Base-by-base conservation (phyloP, 2,888 invertebrate genomes). In the Allolobophora icterica region DNA sequence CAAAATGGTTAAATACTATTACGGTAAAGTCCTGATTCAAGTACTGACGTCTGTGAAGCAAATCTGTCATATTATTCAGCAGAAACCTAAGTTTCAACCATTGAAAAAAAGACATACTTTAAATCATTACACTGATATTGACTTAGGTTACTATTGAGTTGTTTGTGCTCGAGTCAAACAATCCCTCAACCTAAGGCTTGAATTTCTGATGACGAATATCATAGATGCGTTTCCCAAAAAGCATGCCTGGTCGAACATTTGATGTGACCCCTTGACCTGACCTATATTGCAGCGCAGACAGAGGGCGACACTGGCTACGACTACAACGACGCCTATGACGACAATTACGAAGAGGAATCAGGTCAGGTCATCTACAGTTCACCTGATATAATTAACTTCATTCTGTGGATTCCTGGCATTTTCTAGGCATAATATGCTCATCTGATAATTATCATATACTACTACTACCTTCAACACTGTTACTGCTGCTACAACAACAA, bases 241-340 rank as follows among this genome's bases (percentile, higher is more conserved):
- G 8, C 71, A 1, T n/a, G 13, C 71, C 30, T 8, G n/a, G n/a
- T 71, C 30, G 71, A 71, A n/a, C 71, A n/a, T n/a, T n/a, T n/a
- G 6, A n/a, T 87, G 87, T 87, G 35, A 87, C 87, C 87, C 38
- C 84, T 87, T 87, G 87, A 87, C 34, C 87, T 38, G 87, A 87
- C 87, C 87, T 87, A 34, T 38, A 35, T 87, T 87, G 87, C 38
- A 87, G 87, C 87, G 34, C 87, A 87, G 87, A 87, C 87, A 87
- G 87, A 87, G 87, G 87, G 91, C 35, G 91, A 91, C 89, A 89
- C 89, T 45, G 91, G 91, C 38, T 91, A 91, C 58, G 91, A 91
- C 52, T 87, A 91, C 45, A 89, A 89, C 89, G 91, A 91, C 84
- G 35, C 84, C 33, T 90, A 90, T 83, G 90, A 90, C 83, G 90